Percentiles rank a stretch among this genome's conserved stretches.
Conservation (phyloP, 2,113 vertebrate species). For the Mastomys coucha region DNA sequence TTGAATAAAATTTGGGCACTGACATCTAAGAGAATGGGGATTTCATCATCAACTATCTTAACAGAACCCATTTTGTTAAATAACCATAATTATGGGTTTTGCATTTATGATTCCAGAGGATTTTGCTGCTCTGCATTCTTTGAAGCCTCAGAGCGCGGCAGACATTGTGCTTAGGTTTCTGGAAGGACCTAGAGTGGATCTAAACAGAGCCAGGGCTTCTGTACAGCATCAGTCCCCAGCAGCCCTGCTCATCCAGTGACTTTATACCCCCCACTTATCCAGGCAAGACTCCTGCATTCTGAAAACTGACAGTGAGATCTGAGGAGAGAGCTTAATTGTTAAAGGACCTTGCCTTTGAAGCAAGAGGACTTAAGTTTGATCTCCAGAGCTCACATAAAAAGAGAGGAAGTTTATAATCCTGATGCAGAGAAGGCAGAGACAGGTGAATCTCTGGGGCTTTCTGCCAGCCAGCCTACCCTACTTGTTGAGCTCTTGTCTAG, state of each 20-base stretch:
- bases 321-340: not conserved
- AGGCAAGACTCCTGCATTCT: slow-evolving; percentile 7
- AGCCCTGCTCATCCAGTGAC: not conserved
- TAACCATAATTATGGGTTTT: slow-evolving; percentile 78
- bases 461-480: not conserved
- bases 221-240: not conserved
- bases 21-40: slow-evolving; percentile 74
- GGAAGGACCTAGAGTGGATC: not conserved
- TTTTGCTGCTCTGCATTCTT: slow-evolving; percentile 70
- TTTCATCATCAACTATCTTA: slow-evolving; percentile 76
- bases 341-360: not conserved
- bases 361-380: not conserved
- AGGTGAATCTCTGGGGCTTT: not conserved
- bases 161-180: slow-evolving; percentile 30
- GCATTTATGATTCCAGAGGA: slow-evolving; percentile 69
- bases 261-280: not conserved
- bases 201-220: not conserved
- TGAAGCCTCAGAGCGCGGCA: slow-evolving; percentile 60
- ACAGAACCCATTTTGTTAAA: slow-evolving; percentile 79
- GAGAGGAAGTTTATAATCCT: not conserved
- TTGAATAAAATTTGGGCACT: slow-evolving; percentile 76
- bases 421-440: not conserved
- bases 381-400: not conserved
- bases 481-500: not conserved
- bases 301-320: not conserved